A percentile compares a stretch with the other conserved stretches of the same genome.
Conservation (phyloP, 1,140 invertebrate genomes). For the Bombus picipes region DNA sequence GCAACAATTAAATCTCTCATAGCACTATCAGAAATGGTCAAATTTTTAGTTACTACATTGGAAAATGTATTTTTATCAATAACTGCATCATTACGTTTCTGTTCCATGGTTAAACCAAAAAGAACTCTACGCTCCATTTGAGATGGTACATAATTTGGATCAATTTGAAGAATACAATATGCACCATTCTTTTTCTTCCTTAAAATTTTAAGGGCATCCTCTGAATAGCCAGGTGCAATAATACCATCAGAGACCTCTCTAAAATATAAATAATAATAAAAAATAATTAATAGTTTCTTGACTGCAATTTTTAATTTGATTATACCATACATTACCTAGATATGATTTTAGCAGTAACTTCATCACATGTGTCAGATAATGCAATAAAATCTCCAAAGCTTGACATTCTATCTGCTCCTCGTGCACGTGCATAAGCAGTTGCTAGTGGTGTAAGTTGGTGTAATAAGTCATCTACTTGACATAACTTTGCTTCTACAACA, state of each 20-base stretch:
- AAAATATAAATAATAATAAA: constrained; percentile 12
- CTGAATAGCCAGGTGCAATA: constrained; percentile 95
- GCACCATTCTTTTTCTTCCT: constrained; percentile 97
- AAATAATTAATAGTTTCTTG: neutral
- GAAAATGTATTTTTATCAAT: constrained; percentile 91
- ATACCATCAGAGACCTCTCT: constrained; percentile 97
- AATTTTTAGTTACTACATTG: constrained; percentile 92
- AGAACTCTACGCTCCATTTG: constrained; percentile 93
- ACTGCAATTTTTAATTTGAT: neutral
- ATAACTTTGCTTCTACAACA: constrained; percentile 90
- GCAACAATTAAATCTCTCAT: constrained; percentile 96
- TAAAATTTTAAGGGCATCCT: constrained; percentile 93
- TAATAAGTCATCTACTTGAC: constrained; percentile 95
- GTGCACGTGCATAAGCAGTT: constrained; percentile 95
- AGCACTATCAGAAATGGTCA: constrained; percentile 88
- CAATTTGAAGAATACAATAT: constrained; percentile 97
- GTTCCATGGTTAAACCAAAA: constrained; percentile 96
- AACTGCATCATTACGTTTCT: constrained; percentile 94
- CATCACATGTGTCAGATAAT: constrained; percentile 95
- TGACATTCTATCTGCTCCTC: constrained; percentile 99
- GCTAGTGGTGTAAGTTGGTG: constrained; percentile 93
- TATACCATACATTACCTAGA: constrained; percentile 80
- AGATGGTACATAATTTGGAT: constrained; percentile 92
- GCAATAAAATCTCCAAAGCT: constrained; percentile 99
- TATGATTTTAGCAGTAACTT: constrained; percentile 90